Evolutionary conservation across 2,888 invertebrate genomes (phyloP), one percentile per base, ranked within the genome.

Genomic region (Archaeoteleia sp.): DNA sequence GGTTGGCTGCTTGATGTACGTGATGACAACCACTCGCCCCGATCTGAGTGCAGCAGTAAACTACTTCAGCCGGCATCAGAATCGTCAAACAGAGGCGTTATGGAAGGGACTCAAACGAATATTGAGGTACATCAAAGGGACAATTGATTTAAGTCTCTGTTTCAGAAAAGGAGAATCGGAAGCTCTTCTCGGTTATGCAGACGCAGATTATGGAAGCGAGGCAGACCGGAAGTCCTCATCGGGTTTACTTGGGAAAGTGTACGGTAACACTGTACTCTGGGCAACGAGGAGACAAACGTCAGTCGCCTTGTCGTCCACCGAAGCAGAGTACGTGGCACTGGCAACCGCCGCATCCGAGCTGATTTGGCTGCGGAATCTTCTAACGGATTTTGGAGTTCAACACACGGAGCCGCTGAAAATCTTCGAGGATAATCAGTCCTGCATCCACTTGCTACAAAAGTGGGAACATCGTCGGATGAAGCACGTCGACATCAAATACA

Each of bases 311-410:
- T 81, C 80, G 5, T 77, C 78, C 0, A 81, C 80, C 2, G 82
- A 82, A 68, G 76, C 82, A 0, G 80, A 84, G 65, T 81, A 79
- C 58, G 58, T 81, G 1, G 80, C 82, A 1, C 53, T 81, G 12
- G 71, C 75, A 4, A 61, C 48, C 12, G 76, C 74, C 5, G 73
- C 69, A 3, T 45, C 66, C n/a, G 79, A 82, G 49, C 45, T 71
- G 2, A 42, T 78, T 17, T 79, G 81, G 78, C 23, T 80, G 6
- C 70, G 49, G 51, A 65, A 66, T 20, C 29, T 82, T 6, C 32
- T 81, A 12, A 10, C 42, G 1, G 78, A 80, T 20, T 49, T 79
- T n/a, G 46, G 45, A 0, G 9, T 60, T 6, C 54, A n/a, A 6
- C 20, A 7, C 4, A 6, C 25, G 8, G 20, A 2, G 8, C 45